phyloP scores from a whole-genome alignment of 1,140 invertebrate genomes.

The Batillaria attramentaria region DNA sequence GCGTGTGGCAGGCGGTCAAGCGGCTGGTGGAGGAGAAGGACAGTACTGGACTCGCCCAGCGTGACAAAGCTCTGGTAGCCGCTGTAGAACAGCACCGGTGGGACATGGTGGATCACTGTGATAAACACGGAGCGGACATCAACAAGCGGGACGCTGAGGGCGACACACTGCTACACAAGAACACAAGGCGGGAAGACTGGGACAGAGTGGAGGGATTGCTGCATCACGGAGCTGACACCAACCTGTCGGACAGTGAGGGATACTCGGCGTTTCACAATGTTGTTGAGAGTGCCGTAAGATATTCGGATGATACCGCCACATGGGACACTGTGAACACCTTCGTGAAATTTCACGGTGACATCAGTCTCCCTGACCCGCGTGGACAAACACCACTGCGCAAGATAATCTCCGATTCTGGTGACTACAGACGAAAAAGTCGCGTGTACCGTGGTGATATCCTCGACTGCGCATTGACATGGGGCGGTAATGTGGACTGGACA shows the following conservation, averaged over 20 bases:
- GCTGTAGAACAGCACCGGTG: constrained; percentile 10
- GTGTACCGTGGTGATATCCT: neutral
- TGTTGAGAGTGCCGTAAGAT: neutral
- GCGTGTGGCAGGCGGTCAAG: neutral
- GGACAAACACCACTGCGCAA: no score
- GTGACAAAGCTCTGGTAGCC: constrained; percentile 5
- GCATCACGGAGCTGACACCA: neutral
- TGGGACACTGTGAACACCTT: no score
- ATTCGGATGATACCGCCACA: no score
- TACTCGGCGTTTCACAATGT: no score
- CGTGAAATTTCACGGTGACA: no score
- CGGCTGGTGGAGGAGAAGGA: constrained; percentile 13
- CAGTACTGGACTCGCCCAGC: neutral
- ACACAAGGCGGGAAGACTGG: neutral
- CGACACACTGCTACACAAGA: neutral
- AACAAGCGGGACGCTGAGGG: neutral
- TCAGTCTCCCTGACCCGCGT: no score
- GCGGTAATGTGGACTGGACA: neutral
- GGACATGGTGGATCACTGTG: constrained; percentile 11
- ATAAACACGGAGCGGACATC: neutral
- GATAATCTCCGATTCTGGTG: no score
- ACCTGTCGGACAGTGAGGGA: neutral
- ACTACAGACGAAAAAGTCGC: no score
- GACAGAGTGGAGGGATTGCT: neutral
- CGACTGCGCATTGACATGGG: neutral